phyloP scores from a whole-genome alignment of 2,888 invertebrate genomes.

The Cryptophagus acutangulus region DNA sequence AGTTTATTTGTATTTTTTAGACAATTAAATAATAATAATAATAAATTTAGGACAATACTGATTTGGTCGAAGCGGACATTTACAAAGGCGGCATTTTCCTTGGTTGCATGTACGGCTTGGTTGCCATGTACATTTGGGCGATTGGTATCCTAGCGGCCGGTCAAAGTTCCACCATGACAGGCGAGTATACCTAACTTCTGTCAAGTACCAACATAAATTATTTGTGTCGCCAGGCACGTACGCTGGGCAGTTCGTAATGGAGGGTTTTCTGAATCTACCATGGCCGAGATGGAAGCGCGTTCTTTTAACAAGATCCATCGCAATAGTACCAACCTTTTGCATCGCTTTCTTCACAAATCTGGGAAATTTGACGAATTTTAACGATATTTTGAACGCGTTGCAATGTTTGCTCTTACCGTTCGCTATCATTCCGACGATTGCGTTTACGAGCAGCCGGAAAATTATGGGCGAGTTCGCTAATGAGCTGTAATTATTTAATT shows the following conservation, averaged over 20 bases:
- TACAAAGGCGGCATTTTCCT: constrained; percentile 71
- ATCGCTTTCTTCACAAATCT: constrained; percentile 65
- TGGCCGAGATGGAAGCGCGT: constrained; percentile 88
- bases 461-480: constrained; percentile 85
- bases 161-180: constrained; percentile 80
- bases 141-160: constrained; percentile 77
- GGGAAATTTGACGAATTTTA: constrained; percentile 70
- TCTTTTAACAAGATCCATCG: constrained; percentile 70
- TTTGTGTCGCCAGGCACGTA: constrained; percentile 56
- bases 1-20: neutral
- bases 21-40: constrained; percentile 28
- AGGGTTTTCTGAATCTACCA: constrained; percentile 78
- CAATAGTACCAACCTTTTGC: constrained; percentile 69
- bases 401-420: constrained; percentile 86
- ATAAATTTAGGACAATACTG: constrained; percentile 50
- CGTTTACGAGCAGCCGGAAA: constrained; percentile 71
- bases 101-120: constrained; percentile 70
- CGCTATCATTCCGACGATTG: constrained; percentile 79
- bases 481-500: constrained; percentile 60
- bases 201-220: neutral
- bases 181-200: constrained; percentile 38
- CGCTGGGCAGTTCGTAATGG: constrained; percentile 84
- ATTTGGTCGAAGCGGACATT: constrained; percentile 60
- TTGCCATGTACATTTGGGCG: constrained; percentile 82
- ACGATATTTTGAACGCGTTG: constrained; percentile 79